Evolutionary conservation across 1,140 invertebrate genomes (phyloP).

Genomic region (Semibalanus balanoides): DNA sequence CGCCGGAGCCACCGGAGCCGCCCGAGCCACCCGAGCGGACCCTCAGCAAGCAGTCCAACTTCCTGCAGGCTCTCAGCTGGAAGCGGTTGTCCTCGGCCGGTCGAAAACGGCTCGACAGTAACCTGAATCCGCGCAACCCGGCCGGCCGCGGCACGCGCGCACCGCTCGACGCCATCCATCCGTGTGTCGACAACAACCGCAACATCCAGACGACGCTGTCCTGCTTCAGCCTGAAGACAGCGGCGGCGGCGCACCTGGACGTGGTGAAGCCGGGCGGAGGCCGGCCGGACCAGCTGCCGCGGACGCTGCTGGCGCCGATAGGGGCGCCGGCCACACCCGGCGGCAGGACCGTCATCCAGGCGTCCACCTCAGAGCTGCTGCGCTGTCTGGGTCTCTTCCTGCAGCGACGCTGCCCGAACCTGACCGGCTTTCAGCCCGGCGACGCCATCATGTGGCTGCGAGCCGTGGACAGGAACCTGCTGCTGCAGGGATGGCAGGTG

Average conservation of each 20-base stretch:
- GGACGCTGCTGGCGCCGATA: background rate
- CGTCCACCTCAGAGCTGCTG: constrained; percentile 91
- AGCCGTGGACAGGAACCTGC: constrained; percentile 84
- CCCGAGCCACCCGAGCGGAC: constrained; percentile 82
- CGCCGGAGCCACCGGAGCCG: constrained; percentile 74
- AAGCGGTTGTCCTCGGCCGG: constrained; percentile 82
- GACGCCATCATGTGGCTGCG: constrained; percentile 96
- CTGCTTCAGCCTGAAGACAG: constrained; percentile 25
- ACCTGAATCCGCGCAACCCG: constrained; percentile 39
- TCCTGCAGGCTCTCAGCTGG: constrained; percentile 92
- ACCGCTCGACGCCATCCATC: constrained; percentile 63
- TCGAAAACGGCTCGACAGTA: constrained; percentile 47
- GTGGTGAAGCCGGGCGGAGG: no score
- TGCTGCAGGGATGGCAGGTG: constrained; percentile 97
- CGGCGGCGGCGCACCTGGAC: constrained; percentile 61
- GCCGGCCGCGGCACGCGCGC: constrained; percentile 43
- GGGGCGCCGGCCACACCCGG: constrained; percentile 32
- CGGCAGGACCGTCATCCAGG: constrained; percentile 80
- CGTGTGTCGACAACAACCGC: constrained; percentile 61
- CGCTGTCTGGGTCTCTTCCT: constrained; percentile 93
- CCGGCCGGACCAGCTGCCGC: background rate
- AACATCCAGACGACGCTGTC: constrained; percentile 44
- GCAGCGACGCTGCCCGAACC: constrained; percentile 68
- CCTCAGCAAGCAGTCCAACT: constrained; percentile 33
- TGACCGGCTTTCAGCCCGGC: constrained; percentile 79